Conservation (phyloP, 1,140 invertebrate genomes). For the Drosophila orena region DNA sequence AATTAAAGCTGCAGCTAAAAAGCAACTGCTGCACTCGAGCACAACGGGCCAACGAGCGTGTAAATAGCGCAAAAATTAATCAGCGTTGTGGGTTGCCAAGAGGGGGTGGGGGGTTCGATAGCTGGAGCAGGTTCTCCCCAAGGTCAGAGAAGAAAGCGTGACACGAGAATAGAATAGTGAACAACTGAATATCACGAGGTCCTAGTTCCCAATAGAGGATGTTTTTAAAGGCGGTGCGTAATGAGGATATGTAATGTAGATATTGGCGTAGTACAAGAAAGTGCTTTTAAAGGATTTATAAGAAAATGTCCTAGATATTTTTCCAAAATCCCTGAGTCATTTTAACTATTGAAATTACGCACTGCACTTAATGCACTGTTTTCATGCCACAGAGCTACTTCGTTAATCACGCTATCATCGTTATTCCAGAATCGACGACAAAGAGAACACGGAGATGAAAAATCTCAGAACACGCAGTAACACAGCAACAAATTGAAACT, state of each 20-base stretch:
- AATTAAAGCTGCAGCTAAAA: constrained; percentile 74
- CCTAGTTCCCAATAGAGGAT: too few relatives aligned
- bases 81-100: constrained; percentile 40
- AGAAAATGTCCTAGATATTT: too few relatives aligned
- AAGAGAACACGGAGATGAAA: constrained; percentile 51
- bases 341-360: too few relatives aligned
- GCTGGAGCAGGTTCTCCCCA: constrained; percentile 37
- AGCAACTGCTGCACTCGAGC: constrained; percentile 34
- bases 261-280: too few relatives aligned
- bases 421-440: constrained; percentile 10
- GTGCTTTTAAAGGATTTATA: too few relatives aligned
- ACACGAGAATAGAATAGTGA: constrained; percentile 18
- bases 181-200: too few relatives aligned
- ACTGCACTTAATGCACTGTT: too few relatives aligned
- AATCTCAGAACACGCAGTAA: constrained; percentile 78
- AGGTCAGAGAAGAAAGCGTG: constrained; percentile 35
- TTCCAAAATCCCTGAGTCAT: too few relatives aligned
- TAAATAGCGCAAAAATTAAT: constrained; percentile 84
- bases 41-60: constrained; percentile 74
- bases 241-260: too few relatives aligned
- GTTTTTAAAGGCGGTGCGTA: too few relatives aligned
- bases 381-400: background rate
- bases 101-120: constrained; percentile 15
- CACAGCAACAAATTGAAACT: constrained; percentile 84
- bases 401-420: constrained; percentile 33